A percentile compares a stretch with the other conserved stretches of the same genome.
These are phyloP conservation scores for Gastrophryne carolinensis DNA, from an alignment of 2,797 vertebrate genomes.

Conservation along the genomic window DNA sequence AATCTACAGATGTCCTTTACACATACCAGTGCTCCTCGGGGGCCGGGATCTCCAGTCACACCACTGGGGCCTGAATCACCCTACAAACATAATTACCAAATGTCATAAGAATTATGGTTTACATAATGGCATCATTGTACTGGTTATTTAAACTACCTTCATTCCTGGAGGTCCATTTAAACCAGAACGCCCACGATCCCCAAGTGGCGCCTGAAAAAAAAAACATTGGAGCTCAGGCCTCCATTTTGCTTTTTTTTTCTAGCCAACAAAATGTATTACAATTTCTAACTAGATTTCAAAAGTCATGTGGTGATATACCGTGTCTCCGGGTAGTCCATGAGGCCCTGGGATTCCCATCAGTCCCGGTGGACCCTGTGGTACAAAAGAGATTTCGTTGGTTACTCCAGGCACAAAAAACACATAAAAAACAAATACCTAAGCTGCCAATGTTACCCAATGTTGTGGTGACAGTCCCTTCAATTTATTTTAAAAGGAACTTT, in stretches of 20 bases:
- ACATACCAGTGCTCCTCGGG: slow-evolving; percentile 63
- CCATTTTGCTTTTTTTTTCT: background rate
- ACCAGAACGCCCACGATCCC: slow-evolving; percentile 57
- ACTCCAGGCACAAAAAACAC: too few species aligned
- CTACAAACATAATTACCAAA: slow-evolving; percentile 56
- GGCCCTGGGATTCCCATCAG: slow-evolving; percentile 54
- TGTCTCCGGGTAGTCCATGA: slow-evolving; percentile 56
- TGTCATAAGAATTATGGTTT: background rate
- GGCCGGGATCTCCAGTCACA: slow-evolving; percentile 57
- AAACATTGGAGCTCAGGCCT: background rate
- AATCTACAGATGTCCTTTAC: background rate
- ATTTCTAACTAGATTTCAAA: background rate
- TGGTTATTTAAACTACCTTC: slow-evolving; percentile 57
- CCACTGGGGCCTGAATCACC: slow-evolving; percentile 68
- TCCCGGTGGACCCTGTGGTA: slow-evolving; percentile 59
- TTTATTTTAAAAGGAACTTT: too few species aligned
- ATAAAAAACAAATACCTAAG: too few species aligned
- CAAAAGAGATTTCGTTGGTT: too few species aligned
- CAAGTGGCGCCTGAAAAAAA: slow-evolving; percentile 56
- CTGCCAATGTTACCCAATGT: too few species aligned
- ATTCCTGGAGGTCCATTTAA: slow-evolving; percentile 46
- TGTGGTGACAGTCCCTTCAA: too few species aligned
- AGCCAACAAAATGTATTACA: background rate
- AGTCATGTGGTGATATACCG: slow-evolving; percentile 52
- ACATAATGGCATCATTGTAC: background rate